phyloP scores from a whole-genome alignment of 2,797 vertebrate genomes.

The Amblyraja radiata region DNA sequence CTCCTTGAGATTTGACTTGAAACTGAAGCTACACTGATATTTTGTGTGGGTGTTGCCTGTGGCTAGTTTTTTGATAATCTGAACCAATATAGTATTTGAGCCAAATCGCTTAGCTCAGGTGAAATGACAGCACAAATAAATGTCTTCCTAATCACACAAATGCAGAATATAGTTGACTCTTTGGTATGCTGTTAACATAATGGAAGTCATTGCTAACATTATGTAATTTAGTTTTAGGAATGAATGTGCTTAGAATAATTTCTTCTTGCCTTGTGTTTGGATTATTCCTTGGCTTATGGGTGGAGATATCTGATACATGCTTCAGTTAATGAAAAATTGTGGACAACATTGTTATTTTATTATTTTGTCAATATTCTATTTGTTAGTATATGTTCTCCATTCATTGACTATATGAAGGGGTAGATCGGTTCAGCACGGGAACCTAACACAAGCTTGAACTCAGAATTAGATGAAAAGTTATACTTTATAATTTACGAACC shows the following conservation, averaged over 20 bases:
- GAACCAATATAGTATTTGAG: not conserved
- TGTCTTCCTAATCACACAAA: not conserved
- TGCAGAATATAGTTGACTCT: not conserved
- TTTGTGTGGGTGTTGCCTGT: constrained; percentile 22
- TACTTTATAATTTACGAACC: no score
- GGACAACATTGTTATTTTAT: not conserved
- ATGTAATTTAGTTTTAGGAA: not conserved
- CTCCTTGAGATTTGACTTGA: not conserved
- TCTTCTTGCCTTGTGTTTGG: not conserved
- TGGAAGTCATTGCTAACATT: not conserved
- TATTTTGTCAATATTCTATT: not conserved
- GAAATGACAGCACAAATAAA: constrained; percentile 7
- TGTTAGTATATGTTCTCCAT: no score
- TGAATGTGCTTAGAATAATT: not conserved
- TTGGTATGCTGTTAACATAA: not conserved
- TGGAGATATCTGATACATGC: not conserved
- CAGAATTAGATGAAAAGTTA: no score
- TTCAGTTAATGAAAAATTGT: not conserved
- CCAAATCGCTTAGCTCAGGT: constrained; percentile 23
- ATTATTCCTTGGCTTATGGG: not conserved
- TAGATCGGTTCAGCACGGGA: no score
- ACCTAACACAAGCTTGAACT: no score
- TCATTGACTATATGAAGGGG: no score
- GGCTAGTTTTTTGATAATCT: not conserved
- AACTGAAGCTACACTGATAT: not conserved